These are phyloP conservation scores for Chroicocephalus ridibundus DNA, from an alignment of 2,113 vertebrate genomes.

Conservation along the genomic window DNA sequence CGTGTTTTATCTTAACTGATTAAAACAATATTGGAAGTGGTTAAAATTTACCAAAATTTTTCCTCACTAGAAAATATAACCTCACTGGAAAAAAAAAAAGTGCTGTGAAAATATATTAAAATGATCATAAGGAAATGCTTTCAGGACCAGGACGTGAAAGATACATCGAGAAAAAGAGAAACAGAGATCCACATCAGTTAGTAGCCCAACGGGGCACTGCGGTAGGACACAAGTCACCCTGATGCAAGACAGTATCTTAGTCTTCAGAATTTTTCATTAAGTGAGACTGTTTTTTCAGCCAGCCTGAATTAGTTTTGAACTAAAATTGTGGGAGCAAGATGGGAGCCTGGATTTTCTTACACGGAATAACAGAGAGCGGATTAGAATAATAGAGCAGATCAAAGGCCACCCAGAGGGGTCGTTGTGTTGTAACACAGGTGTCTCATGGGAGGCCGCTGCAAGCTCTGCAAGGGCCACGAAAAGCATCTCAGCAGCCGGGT, in stretches of 20 bases:
- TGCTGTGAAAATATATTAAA: neutral
- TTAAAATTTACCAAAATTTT: neutral
- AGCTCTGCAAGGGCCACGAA: neutral
- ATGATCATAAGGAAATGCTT: neutral
- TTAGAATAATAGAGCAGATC: neutral
- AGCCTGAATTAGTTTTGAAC: neutral
- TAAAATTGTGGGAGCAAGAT: neutral
- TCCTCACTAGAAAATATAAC: neutral
- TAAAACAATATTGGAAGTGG: neutral
- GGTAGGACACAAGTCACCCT: neutral
- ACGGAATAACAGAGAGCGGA: neutral
- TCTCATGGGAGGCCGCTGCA: neutral
- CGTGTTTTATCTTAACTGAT: neutral
- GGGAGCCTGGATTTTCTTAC: neutral
- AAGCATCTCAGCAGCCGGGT: neutral
- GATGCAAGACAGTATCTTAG: neutral
- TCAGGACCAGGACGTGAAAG: neutral
- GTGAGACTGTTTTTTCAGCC: neutral
- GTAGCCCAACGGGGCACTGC: neutral
- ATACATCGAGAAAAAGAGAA: neutral
- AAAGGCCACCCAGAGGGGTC: neutral
- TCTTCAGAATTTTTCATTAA: neutral
- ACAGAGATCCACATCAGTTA: neutral
- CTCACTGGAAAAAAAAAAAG: neutral
- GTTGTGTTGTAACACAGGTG: neutral